These are phyloP conservation scores for Aphyosemion australe DNA, from an alignment of 2,113 vertebrate species.

Conservation along the genomic window DNA sequence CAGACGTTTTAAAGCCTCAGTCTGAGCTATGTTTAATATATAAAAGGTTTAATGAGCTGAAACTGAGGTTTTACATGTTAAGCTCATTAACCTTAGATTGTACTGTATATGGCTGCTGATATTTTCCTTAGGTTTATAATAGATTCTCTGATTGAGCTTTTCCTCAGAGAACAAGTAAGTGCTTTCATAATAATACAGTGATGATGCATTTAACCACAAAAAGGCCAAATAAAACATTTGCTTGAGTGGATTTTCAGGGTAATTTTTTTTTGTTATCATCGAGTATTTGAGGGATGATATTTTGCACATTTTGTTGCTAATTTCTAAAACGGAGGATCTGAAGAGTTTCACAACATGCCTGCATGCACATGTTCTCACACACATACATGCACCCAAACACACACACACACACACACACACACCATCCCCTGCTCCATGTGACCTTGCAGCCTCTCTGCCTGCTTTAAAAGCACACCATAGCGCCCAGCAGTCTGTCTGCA, in stretches of 20 bases:
- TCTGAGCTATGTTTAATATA: conserved; percentile 2
- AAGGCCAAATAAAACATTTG: conserved; percentile 14
- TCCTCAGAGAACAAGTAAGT: conserved; percentile 25
- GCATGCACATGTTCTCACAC: neutral
- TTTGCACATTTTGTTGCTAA: neutral
- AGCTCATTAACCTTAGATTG: conserved; percentile 36
- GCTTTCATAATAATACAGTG: conserved; percentile 29
- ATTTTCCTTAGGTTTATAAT: conserved; percentile 15
- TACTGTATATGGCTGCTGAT: neutral
- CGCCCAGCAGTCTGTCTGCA: conserved; percentile 70
- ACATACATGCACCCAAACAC: neutral
- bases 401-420: neutral
- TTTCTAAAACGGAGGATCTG: neutral
- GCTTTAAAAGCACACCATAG: conserved; percentile 50
- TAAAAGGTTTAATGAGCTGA: conserved; percentile 24
- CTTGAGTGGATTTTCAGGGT: neutral
- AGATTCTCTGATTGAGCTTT: conserved; percentile 27
- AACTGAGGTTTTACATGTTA: conserved; percentile 25
- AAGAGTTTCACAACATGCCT: conserved; percentile 1
- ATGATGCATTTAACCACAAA: conserved; percentile 34
- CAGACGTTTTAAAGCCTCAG: neutral
- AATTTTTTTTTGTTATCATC: neutral
- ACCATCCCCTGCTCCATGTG: conserved; percentile 28
- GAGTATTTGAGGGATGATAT: neutral
- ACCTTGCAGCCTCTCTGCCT: conserved; percentile 58